Conservation (phyloP, 2,888 invertebrate genomes). For the Hemistola chrysoprasaria region DNA sequence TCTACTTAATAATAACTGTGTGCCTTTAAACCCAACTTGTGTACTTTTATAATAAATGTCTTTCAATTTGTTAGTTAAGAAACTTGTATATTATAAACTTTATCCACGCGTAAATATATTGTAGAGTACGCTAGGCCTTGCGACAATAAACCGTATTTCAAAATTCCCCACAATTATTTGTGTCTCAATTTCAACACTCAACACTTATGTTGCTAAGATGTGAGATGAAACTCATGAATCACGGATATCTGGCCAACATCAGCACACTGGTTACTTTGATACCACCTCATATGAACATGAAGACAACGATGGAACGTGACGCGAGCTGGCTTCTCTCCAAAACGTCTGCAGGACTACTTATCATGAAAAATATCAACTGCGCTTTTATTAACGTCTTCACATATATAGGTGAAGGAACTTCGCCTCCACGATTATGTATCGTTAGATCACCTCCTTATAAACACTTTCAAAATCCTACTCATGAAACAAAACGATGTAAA, state of each 20-base stretch:
- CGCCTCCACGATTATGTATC: slow-evolving; percentile 2
- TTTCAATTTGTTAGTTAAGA: no score
- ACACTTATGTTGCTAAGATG: background rate
- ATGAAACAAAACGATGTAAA: no score
- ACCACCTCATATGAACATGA: slow-evolving; percentile 24
- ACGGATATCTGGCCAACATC: slow-evolving; percentile 21
- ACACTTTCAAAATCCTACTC: slow-evolving; percentile 3
- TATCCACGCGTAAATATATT: no score
- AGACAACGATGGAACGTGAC: slow-evolving; percentile 28
- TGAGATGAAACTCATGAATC: slow-evolving; percentile 12
- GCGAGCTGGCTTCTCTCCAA: slow-evolving; percentile 30
- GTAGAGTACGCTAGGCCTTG: no score
- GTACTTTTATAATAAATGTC: no score
- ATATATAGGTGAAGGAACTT: slow-evolving; percentile 29
- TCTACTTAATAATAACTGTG: no score
- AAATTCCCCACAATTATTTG: no score
- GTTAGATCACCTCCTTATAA: slow-evolving; percentile 16
- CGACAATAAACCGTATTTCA: no score
- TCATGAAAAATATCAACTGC: slow-evolving; percentile 25
- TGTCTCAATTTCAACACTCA: no score
- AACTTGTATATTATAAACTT: no score
- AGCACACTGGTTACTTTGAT: slow-evolving; percentile 26
- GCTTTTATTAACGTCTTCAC: slow-evolving; percentile 22
- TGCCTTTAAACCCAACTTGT: no score
- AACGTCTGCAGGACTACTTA: slow-evolving; percentile 22